Evolutionary conservation across 1,140 invertebrate species (phyloP).

Genomic region (Bombus sibiricus): DNA sequence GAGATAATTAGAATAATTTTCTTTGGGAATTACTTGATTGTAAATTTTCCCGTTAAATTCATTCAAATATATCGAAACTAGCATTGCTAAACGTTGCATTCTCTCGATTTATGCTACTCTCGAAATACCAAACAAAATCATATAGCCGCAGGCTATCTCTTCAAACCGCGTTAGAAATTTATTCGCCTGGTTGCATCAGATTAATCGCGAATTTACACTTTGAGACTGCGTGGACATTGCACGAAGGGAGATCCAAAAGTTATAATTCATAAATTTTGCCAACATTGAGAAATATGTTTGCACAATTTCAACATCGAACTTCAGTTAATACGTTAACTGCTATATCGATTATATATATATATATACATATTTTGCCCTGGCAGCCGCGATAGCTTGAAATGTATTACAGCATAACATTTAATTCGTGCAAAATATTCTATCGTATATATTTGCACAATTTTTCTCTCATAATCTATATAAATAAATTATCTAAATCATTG

Average conservation of each 20-base stretch:
- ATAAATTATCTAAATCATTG: too few species aligned
- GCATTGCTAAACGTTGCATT: not conserved
- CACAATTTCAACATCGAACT: not conserved
- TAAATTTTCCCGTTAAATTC: too few species aligned
- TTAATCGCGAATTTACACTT: not conserved
- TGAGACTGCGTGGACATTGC: not conserved
- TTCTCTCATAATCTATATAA: too few species aligned
- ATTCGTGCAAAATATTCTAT: too few species aligned
- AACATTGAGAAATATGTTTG: too few species aligned
- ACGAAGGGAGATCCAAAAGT: not conserved
- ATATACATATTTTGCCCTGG: too few species aligned
- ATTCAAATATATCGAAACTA: not conserved
- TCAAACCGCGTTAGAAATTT: not conserved
- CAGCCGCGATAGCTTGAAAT: too few species aligned
- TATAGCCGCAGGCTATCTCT: not conserved
- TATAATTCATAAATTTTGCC: not conserved
- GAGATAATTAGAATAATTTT: not conserved
- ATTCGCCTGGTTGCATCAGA: not conserved
- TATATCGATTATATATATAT: too few species aligned
- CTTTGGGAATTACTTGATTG: too few species aligned
- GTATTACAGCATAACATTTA: too few species aligned
- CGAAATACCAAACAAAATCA: not conserved
- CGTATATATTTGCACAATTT: too few species aligned
- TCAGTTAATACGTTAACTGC: too few species aligned
- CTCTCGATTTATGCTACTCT: not conserved